Evolutionary conservation across 2,888 invertebrate genomes (phyloP), one percentile per base, ranked within the genome.

Genomic region (Sarcophaga rosellei): DNA sequence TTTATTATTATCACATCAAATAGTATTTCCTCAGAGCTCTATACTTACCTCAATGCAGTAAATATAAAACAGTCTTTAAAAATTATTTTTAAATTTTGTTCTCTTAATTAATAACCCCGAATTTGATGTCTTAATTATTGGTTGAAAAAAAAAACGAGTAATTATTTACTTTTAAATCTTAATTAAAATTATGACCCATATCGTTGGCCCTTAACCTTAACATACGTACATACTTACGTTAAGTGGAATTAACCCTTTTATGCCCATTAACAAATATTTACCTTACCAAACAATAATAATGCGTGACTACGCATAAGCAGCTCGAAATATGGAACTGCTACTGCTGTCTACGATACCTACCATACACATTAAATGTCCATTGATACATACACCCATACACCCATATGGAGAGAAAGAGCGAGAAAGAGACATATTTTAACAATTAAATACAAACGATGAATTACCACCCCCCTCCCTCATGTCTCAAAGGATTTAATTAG

Each of bases 261-360:
- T 25, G n/a, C 15, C 25, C 59, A 66, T 69, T 69, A 78, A 78
- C 80, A 85, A 84, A 83, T 82, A 80, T 85, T 87, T 85, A 83
- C 74, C 77, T 77, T 21, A 73, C 73, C 11, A 83, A 89, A 84
- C 81, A 84, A 91, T 90, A 91, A 92, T 91, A 90, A 91, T 90
- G 92, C 91, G 91, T 91, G 91, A 91, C 91, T 91, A 91, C 90
- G 91, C 91, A 91, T 92, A 89, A 83, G 57, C 61, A 78, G 57
- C 59, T 21, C n/a, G 47, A 20, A 65, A 66, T 84, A 70, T 21
- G 61, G 25, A 25, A 74, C 61, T 23, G 17, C 53, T 69, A 44
- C 57, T 57, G 47, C 66, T 77, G 62, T 62, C 23, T 62, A 66
- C 17, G 45, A 15, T 69, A 81, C 17, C 35, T 35, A 90, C 88